These are phyloP conservation scores for Enteromius fasciolatus DNA, from an alignment of 2,797 vertebrate species.

Conservation along the genomic window DNA sequence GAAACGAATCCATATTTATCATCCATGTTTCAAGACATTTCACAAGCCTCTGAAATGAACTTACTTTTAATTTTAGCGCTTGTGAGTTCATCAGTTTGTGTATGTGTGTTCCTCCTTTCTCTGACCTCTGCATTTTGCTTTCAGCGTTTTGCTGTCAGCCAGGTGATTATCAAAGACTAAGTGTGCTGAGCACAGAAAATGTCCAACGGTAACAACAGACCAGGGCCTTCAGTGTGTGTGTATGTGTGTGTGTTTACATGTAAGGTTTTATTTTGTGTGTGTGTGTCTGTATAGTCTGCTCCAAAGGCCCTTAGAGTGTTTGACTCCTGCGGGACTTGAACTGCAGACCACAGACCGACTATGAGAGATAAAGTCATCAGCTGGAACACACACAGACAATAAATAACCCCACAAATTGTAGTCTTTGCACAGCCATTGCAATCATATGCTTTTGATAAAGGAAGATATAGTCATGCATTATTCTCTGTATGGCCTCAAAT, in stretches of 20 bases:
- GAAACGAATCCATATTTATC: background rate
- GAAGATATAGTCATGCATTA: constrained; percentile 6
- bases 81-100: constrained; percentile 2
- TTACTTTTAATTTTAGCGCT: background rate
- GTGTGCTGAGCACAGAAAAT: constrained; percentile 37
- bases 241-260: constrained; percentile 2
- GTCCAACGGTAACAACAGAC: background rate
- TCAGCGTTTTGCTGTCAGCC: constrained; percentile 50
- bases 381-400: constrained; percentile 29
- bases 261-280: background rate
- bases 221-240: constrained; percentile 10
- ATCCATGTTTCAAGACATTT: background rate
- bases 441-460: constrained; percentile 23
- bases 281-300: background rate
- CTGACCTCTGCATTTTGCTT: constrained; percentile 44
- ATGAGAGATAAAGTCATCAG: background rate
- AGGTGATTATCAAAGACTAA: constrained; percentile 51
- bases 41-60: background rate
- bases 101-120: constrained; percentile 21
- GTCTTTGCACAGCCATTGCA: constrained; percentile 9
- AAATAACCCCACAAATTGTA: constrained; percentile 17
- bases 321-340: background rate
- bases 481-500: background rate
- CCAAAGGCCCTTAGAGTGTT: constrained; percentile 2
- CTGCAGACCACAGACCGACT: background rate